Percentiles rank a stretch among this genome's conserved stretches.
phyloP scores from a whole-genome alignment of 2,797 vertebrate species.

The Gymnoscopelus braueri region DNA sequence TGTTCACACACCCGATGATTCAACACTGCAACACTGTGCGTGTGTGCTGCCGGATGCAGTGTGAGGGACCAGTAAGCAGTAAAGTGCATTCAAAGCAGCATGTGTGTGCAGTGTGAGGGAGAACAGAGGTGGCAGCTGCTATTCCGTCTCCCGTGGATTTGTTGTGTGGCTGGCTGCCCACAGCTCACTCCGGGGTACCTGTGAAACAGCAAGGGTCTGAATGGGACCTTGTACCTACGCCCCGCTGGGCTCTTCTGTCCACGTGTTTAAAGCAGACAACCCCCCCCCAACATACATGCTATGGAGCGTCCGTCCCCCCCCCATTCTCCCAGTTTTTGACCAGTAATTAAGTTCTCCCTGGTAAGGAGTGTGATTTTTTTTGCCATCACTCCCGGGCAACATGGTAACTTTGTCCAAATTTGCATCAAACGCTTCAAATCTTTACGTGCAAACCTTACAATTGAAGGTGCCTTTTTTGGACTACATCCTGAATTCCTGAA shows the following conservation, averaged over 20 bases:
- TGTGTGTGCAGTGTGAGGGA: conserved; percentile 57
- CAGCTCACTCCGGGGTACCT: conserved; percentile 68
- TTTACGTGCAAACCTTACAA: conserved; percentile 65
- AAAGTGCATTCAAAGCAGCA: conserved; percentile 75
- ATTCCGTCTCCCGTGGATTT: conserved; percentile 64
- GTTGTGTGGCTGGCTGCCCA: conserved; percentile 64
- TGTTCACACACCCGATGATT: conserved; percentile 13
- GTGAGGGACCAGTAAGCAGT: conserved; percentile 57
- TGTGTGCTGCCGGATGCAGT: conserved; percentile 32
- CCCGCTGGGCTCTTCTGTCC: conserved; percentile 69
- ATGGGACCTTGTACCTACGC: conserved; percentile 56
- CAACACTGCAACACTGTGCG: conserved; percentile 28
- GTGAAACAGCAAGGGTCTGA: conserved; percentile 64
- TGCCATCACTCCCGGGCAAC: conserved; percentile 44
- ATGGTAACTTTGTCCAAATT: conserved; percentile 52
- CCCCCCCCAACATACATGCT: conserved; percentile 21
- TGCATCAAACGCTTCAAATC: conserved; percentile 64
- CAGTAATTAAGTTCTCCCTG: conserved; percentile 73
- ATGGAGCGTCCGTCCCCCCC: conserved; percentile 4
- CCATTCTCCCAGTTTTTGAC: conserved; percentile 63
- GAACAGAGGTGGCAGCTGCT: conserved; percentile 69
- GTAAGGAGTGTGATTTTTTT: conserved; percentile 40
- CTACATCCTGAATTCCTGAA: conserved; percentile 16
- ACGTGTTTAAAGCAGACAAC: conserved; percentile 27
- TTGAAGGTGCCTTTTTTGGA: conserved; percentile 46